Base-by-base conservation (phyloP, 2,888 invertebrate species). In the Tetranychus truncatus region DNA sequence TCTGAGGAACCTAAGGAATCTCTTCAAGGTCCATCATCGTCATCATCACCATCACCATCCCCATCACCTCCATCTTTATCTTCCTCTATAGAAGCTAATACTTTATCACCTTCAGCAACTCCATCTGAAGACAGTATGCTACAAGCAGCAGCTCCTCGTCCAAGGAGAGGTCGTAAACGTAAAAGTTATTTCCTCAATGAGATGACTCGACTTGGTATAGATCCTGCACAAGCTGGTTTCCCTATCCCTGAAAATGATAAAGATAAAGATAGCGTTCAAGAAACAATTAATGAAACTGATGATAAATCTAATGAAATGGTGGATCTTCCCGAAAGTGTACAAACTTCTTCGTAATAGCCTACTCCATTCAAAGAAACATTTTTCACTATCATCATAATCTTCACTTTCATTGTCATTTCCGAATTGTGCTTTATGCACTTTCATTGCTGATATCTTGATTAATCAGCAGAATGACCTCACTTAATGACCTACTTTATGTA, bases 151-250 rank as follows among this genome's bases (percentile, higher is more conserved):
- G 15, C 55, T 15, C 15, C 55, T 15, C 55, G 15, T 55, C 55
- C 55, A 55, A 55, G 55, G 55, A 55, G 55, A 55, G 55, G 55
- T 55, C 20, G 69, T 21, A 69, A 20, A 24, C 20, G 34, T 21
- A 69, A 69, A 69, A 24, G 21, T 34, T 69, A 69, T 69, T 69
- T 21, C 24, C 24, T 69, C 11, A 69, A 69, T 69, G 69, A 69
- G 34, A 69, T 69, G 69, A 24, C 24, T 69, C 20, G 69, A 24
- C 24, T 69, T 21, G 69, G 69, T 20, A 69, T 69, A 9, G 69
- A 69, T 69, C 69, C 69, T 18, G 3, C n/a, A 20, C 9, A 9
- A 9, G 20, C 69, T 34, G 69, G 69, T 34, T 69, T 69, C 24
- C 20, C 69, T 9, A 69, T 69, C 11, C 69, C 69, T n/a, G 69